Percentiles rank a stretch among this genome's conserved stretches.
Conservation (phyloP, 92 coral and sea anemone species). For the Epizoanthus illoricatus region DNA sequence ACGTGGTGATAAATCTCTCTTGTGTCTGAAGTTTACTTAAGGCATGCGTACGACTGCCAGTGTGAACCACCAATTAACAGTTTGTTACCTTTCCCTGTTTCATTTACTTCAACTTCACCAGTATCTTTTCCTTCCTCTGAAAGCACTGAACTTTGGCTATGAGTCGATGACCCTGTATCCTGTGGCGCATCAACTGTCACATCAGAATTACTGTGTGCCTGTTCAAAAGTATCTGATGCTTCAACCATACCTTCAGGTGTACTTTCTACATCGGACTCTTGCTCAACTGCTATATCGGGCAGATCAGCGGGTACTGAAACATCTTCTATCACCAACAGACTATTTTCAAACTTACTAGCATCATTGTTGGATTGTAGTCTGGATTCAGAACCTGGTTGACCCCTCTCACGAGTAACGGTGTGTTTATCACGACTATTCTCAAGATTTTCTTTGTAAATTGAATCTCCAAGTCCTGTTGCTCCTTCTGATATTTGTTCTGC, state of each 20-base stretch:
- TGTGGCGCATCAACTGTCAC: neutral
- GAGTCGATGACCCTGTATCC: neutral
- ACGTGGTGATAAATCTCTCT: too few relatives aligned
- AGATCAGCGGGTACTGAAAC: conserved; percentile 26
- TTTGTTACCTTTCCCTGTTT: conserved; percentile 5
- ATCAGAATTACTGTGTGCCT: neutral
- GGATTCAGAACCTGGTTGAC: neutral
- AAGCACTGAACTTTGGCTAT: neutral
- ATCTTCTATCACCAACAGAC: conserved; percentile 5
- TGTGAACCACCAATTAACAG: neutral
- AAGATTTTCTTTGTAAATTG: neutral
- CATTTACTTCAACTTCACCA: conserved; percentile 23
- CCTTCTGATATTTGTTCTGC: neutral
- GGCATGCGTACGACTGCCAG: too few relatives aligned
- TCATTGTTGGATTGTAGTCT: neutral
- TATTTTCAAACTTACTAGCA: neutral
- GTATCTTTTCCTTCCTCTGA: conserved; percentile 7
- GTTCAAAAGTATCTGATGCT: conserved; percentile 2
- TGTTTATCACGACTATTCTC: neutral
- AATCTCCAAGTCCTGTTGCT: conserved; percentile 25
- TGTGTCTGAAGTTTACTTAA: too few relatives aligned
- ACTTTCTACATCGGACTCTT: neutral
- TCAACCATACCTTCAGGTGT: conserved; percentile 1
- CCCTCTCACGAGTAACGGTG: neutral
- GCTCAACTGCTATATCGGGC: neutral